phyloP scores from a whole-genome alignment of 2,888 invertebrate species.

The Nephrocerus scutellatus region DNA sequence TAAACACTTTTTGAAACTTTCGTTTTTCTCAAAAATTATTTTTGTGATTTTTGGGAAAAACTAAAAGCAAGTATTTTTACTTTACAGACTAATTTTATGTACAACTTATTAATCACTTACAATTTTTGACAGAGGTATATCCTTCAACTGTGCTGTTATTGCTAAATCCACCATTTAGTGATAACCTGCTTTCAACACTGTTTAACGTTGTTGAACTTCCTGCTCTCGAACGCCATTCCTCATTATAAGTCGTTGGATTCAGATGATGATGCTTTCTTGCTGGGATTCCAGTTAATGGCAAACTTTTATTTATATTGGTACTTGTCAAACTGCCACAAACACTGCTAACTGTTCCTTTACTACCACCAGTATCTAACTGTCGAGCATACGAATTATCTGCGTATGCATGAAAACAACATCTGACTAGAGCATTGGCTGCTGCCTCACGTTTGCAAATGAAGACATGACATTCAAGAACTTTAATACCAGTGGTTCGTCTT shows the following conservation, averaged over 20 bases:
- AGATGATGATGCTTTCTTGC: constrained; percentile 28
- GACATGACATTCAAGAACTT: constrained; percentile 97
- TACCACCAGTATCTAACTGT: constrained; percentile 62
- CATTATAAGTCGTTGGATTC: constrained; percentile 28
- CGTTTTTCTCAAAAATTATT: too few relatives aligned
- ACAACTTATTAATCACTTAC: too few relatives aligned
- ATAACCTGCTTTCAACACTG: constrained; percentile 53
- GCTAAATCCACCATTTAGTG: constrained; percentile 30
- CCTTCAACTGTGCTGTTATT: constrained; percentile 45
- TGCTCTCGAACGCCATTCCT: constrained; percentile 53
- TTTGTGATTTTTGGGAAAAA: too few relatives aligned
- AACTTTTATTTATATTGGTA: constrained; percentile 33
- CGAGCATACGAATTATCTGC: constrained; percentile 91
- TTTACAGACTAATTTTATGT: too few relatives aligned
- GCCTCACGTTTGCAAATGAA: constrained; percentile 95
- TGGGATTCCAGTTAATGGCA: constrained; percentile 14
- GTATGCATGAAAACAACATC: constrained; percentile 96
- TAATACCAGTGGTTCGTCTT: constrained; percentile 91
- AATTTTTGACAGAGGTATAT: constrained; percentile 47
- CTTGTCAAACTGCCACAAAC: constrained; percentile 50
- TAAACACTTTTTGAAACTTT: too few relatives aligned
- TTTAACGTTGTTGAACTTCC: constrained; percentile 58
- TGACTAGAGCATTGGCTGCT: constrained; percentile 94
- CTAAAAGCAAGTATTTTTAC: too few relatives aligned
- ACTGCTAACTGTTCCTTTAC: constrained; percentile 49